Evolutionary conservation across 2,113 vertebrate species (phyloP).

Genomic region (Poicephalus meyeri): DNA sequence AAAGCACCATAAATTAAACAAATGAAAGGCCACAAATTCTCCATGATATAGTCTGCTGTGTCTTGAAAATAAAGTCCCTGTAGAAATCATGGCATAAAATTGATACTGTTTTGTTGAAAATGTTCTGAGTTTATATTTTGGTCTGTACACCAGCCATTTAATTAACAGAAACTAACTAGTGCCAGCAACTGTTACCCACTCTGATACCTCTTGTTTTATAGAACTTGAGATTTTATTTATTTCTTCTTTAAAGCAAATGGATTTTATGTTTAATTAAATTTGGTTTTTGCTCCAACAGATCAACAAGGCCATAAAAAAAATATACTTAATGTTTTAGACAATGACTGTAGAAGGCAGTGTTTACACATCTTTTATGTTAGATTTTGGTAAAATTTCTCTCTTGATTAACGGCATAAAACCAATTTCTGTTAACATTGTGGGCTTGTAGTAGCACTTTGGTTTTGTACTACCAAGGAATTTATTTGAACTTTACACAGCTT

Average conservation of each 20-base stretch:
- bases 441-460: not conserved
- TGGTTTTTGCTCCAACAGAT: not conserved
- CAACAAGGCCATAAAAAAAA: not conserved
- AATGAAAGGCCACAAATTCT: not conserved
- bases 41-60: not conserved
- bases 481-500: not conserved
- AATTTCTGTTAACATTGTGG: not conserved
- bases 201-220: not conserved
- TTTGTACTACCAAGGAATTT: not conserved
- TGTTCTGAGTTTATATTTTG: not conserved
- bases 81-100: not conserved
- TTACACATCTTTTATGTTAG: not conserved
- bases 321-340: not conserved
- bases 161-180: not conserved
- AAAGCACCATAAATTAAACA: not conserved
- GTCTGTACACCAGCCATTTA: not conserved
- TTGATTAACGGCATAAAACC: not conserved
- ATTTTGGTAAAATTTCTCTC: not conserved
- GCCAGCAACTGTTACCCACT: not conserved
- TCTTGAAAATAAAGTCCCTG: conserved; percentile 2
- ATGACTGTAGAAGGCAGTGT: not conserved
- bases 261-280: not conserved
- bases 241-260: not conserved
- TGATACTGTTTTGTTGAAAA: not conserved
- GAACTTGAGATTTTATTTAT: not conserved